These are phyloP conservation scores for Misgurnus anguillicaudatus DNA, from an alignment of 2,113 vertebrate genomes.

Conservation along the genomic window DNA sequence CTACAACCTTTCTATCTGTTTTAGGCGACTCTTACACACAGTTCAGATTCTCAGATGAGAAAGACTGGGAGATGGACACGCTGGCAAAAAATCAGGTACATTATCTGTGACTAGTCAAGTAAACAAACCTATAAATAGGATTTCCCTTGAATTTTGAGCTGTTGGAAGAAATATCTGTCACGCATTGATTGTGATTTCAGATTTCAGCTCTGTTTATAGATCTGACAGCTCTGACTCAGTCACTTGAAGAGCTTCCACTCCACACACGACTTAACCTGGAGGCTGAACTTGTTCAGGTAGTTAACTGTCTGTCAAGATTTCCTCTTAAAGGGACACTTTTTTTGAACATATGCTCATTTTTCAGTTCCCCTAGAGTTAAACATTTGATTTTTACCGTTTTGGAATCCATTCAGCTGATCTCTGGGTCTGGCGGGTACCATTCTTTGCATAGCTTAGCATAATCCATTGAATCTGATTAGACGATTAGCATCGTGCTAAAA, in stretches of 20 bases:
- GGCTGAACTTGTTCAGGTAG: conserved; percentile 85
- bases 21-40: conserved; percentile 92
- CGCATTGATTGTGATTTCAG: conserved; percentile 57
- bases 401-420: too few relatives aligned
- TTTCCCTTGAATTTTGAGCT: neutral
- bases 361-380: too few relatives aligned
- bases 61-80: conserved; percentile 86
- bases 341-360: too few relatives aligned
- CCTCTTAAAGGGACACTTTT: too few relatives aligned
- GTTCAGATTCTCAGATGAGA: conserved; percentile 92
- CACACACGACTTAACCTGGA: conserved; percentile 83
- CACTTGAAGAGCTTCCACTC: conserved; percentile 84
- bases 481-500: too few relatives aligned
- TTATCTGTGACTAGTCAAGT: conserved; percentile 1
- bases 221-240: conserved; percentile 77
- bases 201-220: conserved; percentile 79
- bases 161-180: neutral
- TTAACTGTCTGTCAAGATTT: neutral
- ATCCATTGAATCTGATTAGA: too few relatives aligned
- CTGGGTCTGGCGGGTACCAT: too few relatives aligned
- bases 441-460: too few relatives aligned
- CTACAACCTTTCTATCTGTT: conserved; percentile 38
- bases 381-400: too few relatives aligned
- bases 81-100: conserved; percentile 79
- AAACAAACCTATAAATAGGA: too few relatives aligned